Percentiles rank a stretch among this genome's conserved stretches.
Conservation (phyloP, 2,113 vertebrate species). For the Nettapus auritus region DNA sequence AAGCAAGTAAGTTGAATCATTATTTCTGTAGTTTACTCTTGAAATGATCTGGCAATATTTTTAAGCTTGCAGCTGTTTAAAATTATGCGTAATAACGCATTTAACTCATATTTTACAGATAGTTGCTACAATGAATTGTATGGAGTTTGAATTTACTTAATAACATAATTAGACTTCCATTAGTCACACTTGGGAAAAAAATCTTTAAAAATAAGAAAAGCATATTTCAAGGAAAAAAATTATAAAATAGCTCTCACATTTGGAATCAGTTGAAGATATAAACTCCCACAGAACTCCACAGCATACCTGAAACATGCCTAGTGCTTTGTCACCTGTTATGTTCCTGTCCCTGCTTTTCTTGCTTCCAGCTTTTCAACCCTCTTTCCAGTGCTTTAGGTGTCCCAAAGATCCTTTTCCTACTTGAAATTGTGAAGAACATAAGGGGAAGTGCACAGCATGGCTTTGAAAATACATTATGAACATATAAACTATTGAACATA, state of each 20-base stretch:
- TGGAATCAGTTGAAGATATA: neutral
- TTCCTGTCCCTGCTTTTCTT: neutral
- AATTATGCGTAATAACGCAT: neutral
- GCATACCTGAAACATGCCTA: neutral
- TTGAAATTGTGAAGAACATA: neutral
- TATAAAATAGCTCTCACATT: neutral
- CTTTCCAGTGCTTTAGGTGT: neutral
- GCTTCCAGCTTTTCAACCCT: neutral
- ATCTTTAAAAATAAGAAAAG: neutral
- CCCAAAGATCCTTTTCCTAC: neutral
- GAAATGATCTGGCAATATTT: neutral
- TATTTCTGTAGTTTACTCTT: neutral
- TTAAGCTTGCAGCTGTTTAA: neutral
- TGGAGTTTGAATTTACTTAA: neutral
- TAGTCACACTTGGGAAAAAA: neutral
- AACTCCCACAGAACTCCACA: neutral
- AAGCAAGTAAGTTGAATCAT: conserved; percentile 73
- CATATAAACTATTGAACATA: neutral
- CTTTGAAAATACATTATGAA: neutral
- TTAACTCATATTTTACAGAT: neutral
- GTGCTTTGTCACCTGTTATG: neutral
- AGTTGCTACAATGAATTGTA: neutral
- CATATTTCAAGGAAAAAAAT: neutral
- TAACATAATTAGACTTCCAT: neutral
- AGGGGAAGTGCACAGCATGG: neutral